Base-by-base conservation (phyloP, 2,797 vertebrate species). In the Mormyrus proboscirostris region DNA sequence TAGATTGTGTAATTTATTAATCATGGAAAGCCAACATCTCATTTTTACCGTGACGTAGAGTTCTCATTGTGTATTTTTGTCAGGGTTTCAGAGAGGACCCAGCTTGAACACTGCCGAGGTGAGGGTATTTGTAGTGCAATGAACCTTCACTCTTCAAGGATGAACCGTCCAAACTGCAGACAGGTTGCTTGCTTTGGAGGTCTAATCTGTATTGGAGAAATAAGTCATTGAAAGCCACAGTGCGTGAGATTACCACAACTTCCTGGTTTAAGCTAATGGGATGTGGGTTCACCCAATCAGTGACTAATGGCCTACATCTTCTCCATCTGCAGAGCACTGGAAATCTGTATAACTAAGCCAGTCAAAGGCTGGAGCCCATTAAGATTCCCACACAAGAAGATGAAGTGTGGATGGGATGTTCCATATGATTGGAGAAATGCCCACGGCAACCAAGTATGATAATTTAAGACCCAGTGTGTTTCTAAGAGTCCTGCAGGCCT, bases 191-290 rank as follows among this genome's bases (percentile, higher is more conserved):
- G 16, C 41, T 44, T 82, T 82, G 19, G 76, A 82, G 76, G 76
- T 82, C 38, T 82, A 82, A 82, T 82, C 76, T 47, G 76, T 82
- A 47, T 22, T 82, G 41, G 76, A 82, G 41, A 47, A 82, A 85
- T 33, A 25, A 84, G 25, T 25, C 49, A 12, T 25, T 51, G 83
- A 50, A 51, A 50, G 10, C 25, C 47, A 33, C n/a, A 51, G 44
- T 51, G 83, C 25, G n/a, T 85, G 83, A 82, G 76, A 51, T 85
- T 47, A 85, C 83, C 49, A 85, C 47, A 29, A 85, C 44, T 51
- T 50, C 83, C 83, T 49, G 49, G 83, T 85, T 47, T 85, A 51
- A 22, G 41, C 4, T 50, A 47, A 85, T 51, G 49, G 83, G 49
- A 25, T 50, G 22, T 4, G 22, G 83, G 10, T 85, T 50, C 10